These are phyloP conservation scores for Danionella cerebrum DNA, from an alignment of 2,113 vertebrate species.

Conservation along the genomic window DNA sequence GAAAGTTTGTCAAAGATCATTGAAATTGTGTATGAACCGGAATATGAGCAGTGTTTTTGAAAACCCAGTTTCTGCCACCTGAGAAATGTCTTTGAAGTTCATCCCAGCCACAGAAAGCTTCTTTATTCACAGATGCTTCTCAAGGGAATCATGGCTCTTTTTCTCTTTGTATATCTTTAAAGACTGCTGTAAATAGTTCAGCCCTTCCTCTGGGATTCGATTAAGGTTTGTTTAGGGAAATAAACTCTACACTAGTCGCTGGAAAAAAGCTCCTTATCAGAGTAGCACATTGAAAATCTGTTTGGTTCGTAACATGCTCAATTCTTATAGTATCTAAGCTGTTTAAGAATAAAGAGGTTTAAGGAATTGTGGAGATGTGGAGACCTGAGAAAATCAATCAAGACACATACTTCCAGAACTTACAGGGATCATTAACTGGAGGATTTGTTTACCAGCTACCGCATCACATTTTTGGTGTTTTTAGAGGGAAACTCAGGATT, in stretches of 20 bases:
- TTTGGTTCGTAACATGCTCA: too few species aligned
- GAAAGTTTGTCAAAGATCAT: slow-evolving; percentile 13
- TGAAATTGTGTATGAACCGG: slow-evolving; percentile 58
- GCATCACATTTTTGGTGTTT: too few species aligned
- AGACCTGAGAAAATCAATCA: too few species aligned
- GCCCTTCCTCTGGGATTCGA: slow-evolving; percentile 25
- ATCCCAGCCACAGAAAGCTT: slow-evolving; percentile 39
- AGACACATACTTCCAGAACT: too few species aligned
- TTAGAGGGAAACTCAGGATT: too few species aligned
- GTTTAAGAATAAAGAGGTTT: too few species aligned
- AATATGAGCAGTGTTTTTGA: slow-evolving; percentile 49
- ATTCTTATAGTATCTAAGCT: too few species aligned
- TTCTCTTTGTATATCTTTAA: slow-evolving; percentile 44
- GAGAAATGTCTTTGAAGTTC: slow-evolving; percentile 54
- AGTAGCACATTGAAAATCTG: slow-evolving; percentile 3
- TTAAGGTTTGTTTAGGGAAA: slow-evolving; percentile 36
- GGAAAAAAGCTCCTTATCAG: slow-evolving; percentile 26
- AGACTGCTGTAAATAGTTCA: slow-evolving; percentile 50
- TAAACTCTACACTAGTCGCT: slow-evolving; percentile 6
- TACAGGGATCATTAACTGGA: too few species aligned
- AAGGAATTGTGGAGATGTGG: too few species aligned
- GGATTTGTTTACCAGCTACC: too few species aligned
- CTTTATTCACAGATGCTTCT: slow-evolving; percentile 54
- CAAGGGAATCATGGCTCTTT: slow-evolving; percentile 45
- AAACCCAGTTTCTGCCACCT: slow-evolving; percentile 50